Base-by-base conservation (phyloP, 2,888 invertebrate species). In the Rotaria sp. region DNA sequence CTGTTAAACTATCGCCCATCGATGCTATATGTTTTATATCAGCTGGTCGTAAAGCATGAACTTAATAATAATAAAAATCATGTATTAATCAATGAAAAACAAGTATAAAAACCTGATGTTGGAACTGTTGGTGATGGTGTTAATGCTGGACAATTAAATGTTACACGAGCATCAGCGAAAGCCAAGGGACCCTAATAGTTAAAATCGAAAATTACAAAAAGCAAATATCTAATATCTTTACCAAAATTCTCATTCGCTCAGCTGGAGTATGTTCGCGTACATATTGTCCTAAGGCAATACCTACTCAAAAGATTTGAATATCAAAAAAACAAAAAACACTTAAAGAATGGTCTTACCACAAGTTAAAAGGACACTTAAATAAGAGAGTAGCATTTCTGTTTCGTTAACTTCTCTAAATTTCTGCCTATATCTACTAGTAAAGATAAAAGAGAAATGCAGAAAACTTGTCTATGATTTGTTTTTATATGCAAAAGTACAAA, bases 1-100 rank as follows among this genome's bases (percentile, higher is more conserved):
- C 90, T 38, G 90, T 89, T 7, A 89, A 84, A 5, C 89, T 90
- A 85, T 90, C 90, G n/a, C 90, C 90, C 84, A 89, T 86, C 1
- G 90, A 89, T 15, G 88, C 89, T 10, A 90, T 87, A 11, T 89
- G 88, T 59, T 88, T 87, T 18, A 90, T 87, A 84, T 90, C 89
- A 52, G 88, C 88, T 45, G 90, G 90, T 84, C 88, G 87, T 11
- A 90, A 88, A 21, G 87, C 86, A 85, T 90, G 90, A 21, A 90
- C 90, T 89, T 75, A 86, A 30, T 30, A 21, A 67, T 59, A 26
- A 15, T 26, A 26, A 10, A 67, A 18, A 67, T 4, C 1, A 26
- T 18, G 1, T 24, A 18, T 13, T 5, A 38, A 67, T 35, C 2
- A 35, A 18, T 15, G 10, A 15, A 30, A 59, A 41, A 38, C 38